Evolutionary conservation across 1,140 invertebrate genomes (phyloP).

Genomic region (Panagrolaimus sp.): DNA sequence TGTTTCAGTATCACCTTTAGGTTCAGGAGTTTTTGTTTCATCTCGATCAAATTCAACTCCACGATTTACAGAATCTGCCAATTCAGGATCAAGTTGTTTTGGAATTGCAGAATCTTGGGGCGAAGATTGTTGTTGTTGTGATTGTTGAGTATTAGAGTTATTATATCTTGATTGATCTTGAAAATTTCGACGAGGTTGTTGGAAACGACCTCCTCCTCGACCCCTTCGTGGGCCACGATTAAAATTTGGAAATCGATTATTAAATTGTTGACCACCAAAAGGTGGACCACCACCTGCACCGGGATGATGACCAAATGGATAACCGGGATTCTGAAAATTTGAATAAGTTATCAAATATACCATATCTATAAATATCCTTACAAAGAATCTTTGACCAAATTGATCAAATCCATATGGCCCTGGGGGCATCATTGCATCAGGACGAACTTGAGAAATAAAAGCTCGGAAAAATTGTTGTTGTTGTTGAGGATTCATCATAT

Average conservation of each 20-base stretch:
- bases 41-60: slow-evolving; percentile 6
- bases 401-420: too few relatives aligned
- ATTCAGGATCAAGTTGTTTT: not conserved
- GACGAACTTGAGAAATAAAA: too few relatives aligned
- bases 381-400: too few relatives aligned
- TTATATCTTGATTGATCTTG: not conserved
- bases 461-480: too few relatives aligned
- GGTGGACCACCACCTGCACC: not conserved
- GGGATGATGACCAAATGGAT: too few relatives aligned
- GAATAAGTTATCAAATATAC: too few relatives aligned
- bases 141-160: not conserved
- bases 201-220: not conserved
- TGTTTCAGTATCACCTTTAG: not conserved
- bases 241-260: too few relatives aligned
- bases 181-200: not conserved
- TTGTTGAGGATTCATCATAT: not conserved
- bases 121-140: not conserved
- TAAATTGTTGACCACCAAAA: not conserved
- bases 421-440: too few relatives aligned
- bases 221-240: too few relatives aligned
- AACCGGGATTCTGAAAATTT: too few relatives aligned
- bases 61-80: slow-evolving; percentile 8
- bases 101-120: not conserved
- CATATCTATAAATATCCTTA: too few relatives aligned
- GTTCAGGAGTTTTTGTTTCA: not conserved